These are phyloP conservation scores for Neopelma chrysocephalum DNA, from an alignment of 2,797 vertebrate genomes.

Conservation along the genomic window DNA sequence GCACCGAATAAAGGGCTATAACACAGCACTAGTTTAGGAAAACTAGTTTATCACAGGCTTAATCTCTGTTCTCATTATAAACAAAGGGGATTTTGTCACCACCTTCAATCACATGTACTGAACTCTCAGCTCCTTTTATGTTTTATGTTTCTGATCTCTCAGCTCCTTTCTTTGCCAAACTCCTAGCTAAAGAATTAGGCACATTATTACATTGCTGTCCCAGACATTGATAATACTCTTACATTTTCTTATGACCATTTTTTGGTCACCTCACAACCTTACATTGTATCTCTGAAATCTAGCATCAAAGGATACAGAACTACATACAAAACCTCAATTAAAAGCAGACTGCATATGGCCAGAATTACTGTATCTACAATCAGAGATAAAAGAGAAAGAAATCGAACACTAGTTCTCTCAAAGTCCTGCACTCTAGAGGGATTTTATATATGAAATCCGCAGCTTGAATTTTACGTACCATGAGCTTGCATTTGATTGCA, in stretches of 20 bases:
- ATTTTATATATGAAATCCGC: not conserved
- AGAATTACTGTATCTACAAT: constrained; percentile 31
- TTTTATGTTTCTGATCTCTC: not conserved
- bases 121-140: not conserved
- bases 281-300: constrained; percentile 36
- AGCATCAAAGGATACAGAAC: constrained; percentile 29
- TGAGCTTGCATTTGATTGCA: not conserved
- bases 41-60: not conserved
- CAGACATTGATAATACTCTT: not conserved
- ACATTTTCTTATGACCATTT: not conserved
- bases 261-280: not conserved
- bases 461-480: not conserved
- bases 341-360: not conserved
- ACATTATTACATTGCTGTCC: not conserved
- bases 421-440: not conserved
- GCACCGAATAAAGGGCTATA: not conserved
- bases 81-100: not conserved
- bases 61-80: not conserved
- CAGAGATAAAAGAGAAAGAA: constrained; percentile 49
- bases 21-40: not conserved
- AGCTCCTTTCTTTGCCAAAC: not conserved
- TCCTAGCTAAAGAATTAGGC: not conserved
- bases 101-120: not conserved
- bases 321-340: constrained; percentile 49
- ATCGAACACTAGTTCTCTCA: constrained; percentile 14